A percentile compares a stretch with the other conserved stretches of the same genome.
Evolutionary conservation across 2,797 vertebrate genomes (phyloP).

Genomic region (Hyperoplus lanceolatus): DNA sequence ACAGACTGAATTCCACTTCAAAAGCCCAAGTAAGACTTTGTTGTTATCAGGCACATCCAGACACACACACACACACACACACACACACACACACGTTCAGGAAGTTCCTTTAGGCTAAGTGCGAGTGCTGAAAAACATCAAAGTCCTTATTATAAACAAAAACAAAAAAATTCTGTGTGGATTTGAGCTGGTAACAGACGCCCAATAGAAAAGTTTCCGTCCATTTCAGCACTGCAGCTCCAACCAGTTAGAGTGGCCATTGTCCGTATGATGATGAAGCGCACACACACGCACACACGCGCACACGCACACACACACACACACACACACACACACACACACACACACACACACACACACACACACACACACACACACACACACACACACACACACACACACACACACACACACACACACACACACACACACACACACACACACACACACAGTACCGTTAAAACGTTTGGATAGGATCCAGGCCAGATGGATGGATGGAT

Average conservation of each 20-base stretch:
- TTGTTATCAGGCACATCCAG: no score
- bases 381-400: no score
- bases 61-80: not conserved
- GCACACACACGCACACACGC: conserved; percentile 8
- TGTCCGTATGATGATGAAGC: not conserved
- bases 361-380: no score
- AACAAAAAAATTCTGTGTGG: not conserved
- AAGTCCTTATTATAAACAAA: conserved; percentile 16
- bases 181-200: not conserved
- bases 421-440: not conserved
- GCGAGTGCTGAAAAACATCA: conserved; percentile 47
- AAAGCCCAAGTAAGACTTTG: no score
- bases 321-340: no score
- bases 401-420: no score
- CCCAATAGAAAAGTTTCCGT: not conserved
- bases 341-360: no score
- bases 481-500: conserved; percentile 2
- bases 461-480: not conserved
- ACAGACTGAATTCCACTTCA: no score
- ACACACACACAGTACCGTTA: conserved; percentile 24
- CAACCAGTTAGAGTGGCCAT: not conserved
- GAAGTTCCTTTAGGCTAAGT: conserved; percentile 49
- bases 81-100: conserved; percentile 21
- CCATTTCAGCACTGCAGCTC: not conserved
- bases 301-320: conserved; percentile 5